phyloP scores from a whole-genome alignment of 2,113 vertebrate genomes.

The Columba janthina region DNA sequence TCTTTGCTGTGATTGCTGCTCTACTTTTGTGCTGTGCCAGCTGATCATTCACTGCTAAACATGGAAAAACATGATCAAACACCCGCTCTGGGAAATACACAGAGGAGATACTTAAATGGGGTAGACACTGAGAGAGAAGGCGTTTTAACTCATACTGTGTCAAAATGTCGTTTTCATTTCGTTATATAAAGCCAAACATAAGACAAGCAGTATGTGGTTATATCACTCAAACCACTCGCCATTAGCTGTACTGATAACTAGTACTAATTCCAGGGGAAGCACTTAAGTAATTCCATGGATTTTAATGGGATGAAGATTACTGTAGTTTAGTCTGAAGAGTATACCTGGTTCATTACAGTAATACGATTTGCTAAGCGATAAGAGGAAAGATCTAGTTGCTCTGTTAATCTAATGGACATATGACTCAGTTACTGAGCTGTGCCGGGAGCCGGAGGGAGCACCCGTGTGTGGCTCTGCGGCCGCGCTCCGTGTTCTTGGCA shows the following conservation, averaged over 20 bases:
- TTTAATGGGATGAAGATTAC: neutral
- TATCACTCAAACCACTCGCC: neutral
- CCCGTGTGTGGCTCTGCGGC: no score
- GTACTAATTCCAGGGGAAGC: neutral
- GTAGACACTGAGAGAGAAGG: neutral
- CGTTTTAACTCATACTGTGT: neutral
- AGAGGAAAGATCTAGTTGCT: neutral
- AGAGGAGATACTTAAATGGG: neutral
- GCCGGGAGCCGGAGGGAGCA: no score
- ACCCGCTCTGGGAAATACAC: neutral
- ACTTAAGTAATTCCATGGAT: neutral
- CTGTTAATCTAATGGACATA: neutral
- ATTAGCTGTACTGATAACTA: neutral
- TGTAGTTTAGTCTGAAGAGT: neutral
- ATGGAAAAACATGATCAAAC: neutral
- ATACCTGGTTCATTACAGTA: neutral
- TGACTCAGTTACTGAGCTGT: neutral
- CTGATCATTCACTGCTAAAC: constrained; percentile 19
- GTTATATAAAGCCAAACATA: neutral
- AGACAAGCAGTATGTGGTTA: neutral
- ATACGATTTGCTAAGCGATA: neutral
- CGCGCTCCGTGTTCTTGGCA: no score
- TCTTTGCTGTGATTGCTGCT: neutral
- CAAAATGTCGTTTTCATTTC: neutral
- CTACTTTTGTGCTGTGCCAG: neutral